Conservation (phyloP, 2,888 invertebrate species). For the Syrphus vitripennis region DNA sequence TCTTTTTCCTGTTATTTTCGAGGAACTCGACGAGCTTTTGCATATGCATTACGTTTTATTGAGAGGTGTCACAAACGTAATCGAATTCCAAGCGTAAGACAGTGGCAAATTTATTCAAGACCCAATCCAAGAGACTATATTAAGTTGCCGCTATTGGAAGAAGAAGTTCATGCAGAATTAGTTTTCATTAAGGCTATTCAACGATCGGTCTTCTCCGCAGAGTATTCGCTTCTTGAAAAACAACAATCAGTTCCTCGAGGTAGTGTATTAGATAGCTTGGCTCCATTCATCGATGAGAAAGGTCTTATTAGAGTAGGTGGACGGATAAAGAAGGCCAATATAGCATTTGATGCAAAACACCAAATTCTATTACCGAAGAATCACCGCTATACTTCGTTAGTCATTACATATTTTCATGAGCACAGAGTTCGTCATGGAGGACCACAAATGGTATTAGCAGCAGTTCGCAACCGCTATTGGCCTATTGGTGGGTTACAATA, state of each 20-base stretch:
- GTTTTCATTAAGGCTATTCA: not conserved
- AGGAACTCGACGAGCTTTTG: not conserved
- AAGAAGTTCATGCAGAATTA: not conserved
- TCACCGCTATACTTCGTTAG: not conserved
- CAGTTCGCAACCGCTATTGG: too few species aligned
- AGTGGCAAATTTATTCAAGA: not conserved
- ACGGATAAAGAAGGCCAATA: not conserved
- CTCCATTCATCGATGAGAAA: not conserved
- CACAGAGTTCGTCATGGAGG: constrained; percentile 38
- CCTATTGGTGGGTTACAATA: too few species aligned
- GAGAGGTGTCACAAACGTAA: not conserved
- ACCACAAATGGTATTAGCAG: constrained; percentile 44
- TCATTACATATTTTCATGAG: constrained; percentile 52
- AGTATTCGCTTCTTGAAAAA: not conserved
- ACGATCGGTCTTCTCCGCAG: not conserved
- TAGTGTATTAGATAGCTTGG: not conserved
- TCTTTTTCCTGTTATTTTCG: not conserved
- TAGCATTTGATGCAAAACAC: not conserved
- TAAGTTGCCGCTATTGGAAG: not conserved
- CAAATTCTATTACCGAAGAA: not conserved
- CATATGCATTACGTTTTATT: not conserved
- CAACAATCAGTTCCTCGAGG: not conserved
- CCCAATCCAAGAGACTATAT: not conserved
- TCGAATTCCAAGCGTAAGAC: not conserved
- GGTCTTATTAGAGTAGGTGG: not conserved